Percentiles rank a stretch among this genome's conserved stretches.
These are phyloP conservation scores for Lithophane ornitopus DNA, from an alignment of 2,888 invertebrate species.

Conservation along the genomic window DNA sequence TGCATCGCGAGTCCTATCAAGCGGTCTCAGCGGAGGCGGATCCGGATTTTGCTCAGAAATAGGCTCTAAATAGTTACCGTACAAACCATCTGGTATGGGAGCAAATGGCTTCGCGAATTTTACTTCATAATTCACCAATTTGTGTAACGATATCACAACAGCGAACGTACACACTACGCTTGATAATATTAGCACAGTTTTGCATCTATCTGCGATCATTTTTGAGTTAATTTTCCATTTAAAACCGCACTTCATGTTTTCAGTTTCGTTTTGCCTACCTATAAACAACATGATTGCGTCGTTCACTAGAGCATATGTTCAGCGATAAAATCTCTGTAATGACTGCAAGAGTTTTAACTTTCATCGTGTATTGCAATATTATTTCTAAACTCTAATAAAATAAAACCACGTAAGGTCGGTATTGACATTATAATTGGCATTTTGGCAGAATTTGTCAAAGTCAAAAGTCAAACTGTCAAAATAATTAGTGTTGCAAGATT, in stretches of 20 bases:
- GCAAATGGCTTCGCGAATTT: constrained; percentile 84
- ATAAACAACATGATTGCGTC: constrained; percentile 83
- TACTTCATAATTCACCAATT: constrained; percentile 82
- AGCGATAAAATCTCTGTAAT: constrained; percentile 75
- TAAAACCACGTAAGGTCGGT: constrained; percentile 85
- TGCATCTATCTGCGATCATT: constrained; percentile 86
- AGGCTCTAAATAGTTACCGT: constrained; percentile 84
- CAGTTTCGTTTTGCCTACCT: constrained; percentile 79
- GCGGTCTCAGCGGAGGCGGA: constrained; percentile 66
- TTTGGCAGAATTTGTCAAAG: constrained; percentile 48
- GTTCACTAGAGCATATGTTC: constrained; percentile 70
- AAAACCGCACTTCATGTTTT: constrained; percentile 81
- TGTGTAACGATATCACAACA: constrained; percentile 84
- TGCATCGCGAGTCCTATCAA: constrained; percentile 81
- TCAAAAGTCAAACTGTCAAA: constrained; percentile 35
- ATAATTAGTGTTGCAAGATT: constrained; percentile 19
- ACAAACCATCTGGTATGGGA: constrained; percentile 84
- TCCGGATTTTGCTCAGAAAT: constrained; percentile 75
- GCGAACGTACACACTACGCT: constrained; percentile 86
- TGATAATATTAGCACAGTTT: constrained; percentile 85
- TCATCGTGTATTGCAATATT: constrained; percentile 82
- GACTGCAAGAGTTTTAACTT: constrained; percentile 79
- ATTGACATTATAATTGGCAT: constrained; percentile 64
- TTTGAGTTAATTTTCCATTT: constrained; percentile 78
- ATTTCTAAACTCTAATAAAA: constrained; percentile 83